Percentiles rank a stretch among this genome's conserved stretches.
Conservation (phyloP, 2,113 vertebrate species). For the rat (Rattus norvegicus) region GRCr8 NC_086029.1:97038501-97039000, state of each 20-base stretch:
- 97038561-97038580: neutral
- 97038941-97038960: neutral
- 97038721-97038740: neutral
- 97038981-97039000: neutral
- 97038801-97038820: neutral
- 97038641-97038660: neutral
- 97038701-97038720: neutral
- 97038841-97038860: neutral
- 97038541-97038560: neutral
- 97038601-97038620: neutral
- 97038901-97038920: neutral
- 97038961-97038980: neutral
- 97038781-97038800: neutral
- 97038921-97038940: neutral
- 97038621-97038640: neutral
- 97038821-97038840: neutral
- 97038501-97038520: too few relatives aligned
- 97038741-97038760: neutral
- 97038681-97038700: neutral
- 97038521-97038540: too few relatives aligned
- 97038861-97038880: neutral
- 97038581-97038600: neutral
- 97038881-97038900: neutral
- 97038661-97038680: neutral
- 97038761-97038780: neutral